Evolutionary conservation across 2,797 vertebrate genomes (phyloP).

Genomic region (Darevskia mixta): DNA sequence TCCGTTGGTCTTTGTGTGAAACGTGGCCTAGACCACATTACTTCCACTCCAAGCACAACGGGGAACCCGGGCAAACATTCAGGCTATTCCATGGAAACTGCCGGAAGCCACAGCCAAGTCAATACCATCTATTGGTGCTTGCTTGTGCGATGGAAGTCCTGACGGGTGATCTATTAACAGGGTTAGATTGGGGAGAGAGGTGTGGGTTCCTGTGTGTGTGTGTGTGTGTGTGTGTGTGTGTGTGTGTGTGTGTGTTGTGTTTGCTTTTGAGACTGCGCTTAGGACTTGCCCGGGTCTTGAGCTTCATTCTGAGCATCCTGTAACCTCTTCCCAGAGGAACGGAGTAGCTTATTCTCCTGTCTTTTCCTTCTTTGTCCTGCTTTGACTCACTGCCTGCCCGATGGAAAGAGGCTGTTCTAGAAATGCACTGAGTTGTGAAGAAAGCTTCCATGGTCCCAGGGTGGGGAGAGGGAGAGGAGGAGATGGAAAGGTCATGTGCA

Average conservation of each 20-base stretch:
- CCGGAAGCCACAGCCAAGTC: neutral
- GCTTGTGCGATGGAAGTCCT: neutral
- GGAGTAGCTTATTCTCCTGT: no score
- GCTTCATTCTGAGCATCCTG: neutral
- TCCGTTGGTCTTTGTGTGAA: no score
- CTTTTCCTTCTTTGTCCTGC: neutral
- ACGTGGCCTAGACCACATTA: neutral
- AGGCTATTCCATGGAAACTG: neutral
- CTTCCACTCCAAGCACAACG: neutral
- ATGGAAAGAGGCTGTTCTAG: neutral
- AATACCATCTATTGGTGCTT: neutral
- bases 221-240: no score
- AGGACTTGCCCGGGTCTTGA: neutral
- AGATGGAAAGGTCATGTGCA: neutral
- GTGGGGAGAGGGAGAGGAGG: neutral
- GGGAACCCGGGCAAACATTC: neutral
- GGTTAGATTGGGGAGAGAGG: no score
- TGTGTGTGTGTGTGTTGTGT: no score
- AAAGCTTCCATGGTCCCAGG: neutral
- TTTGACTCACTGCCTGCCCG: neutral
- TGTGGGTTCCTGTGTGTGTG: neutral
- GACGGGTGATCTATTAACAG: neutral
- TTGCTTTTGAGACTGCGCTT: no score
- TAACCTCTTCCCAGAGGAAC: neutral
- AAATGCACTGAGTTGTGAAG: constrained; percentile 27